Base-by-base conservation (phyloP, 2,888 invertebrate species). In the Leucophenga maculata region DNA sequence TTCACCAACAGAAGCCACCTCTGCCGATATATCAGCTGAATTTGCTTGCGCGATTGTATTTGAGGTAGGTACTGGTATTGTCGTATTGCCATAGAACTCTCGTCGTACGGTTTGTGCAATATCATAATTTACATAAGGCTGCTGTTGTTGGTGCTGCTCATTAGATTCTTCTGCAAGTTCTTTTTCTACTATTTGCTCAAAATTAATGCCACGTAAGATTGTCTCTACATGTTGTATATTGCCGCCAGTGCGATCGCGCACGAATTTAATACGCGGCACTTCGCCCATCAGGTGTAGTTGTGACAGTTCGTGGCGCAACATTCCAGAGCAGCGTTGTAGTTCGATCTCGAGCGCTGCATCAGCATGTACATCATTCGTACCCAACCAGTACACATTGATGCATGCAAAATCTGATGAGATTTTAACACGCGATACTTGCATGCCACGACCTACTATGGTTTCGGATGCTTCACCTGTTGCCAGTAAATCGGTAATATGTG, bases 401-500 rank as follows among this genome's bases (percentile, higher is more conserved):
- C 89, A 86, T 22, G 91, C 89, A 77, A 93, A 93, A 86, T 95
- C 93, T 59, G 91, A 88, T 0, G 92, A 89, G 3, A 95, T 90
- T 86, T 91, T 91, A 72, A 93, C 93, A 81, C 91, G 91, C n/a
- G 93, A 92, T 73, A 95, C 91, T 89, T 95, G 94, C 65, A 87
- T 90, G 11, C 93, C 92, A 75, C 90, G 90, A 9, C 93, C 93
- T 14, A 92, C 77, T 72, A 95, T 88, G 65, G 91, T 88, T 64
- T 90, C 88, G 1, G 93, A 89, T 39, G 91, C 89, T 77, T 93
- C 92, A 1, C 94, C 94, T 0, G 93, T 93, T 1, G 94, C 92
- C 91, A 96, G 91, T 44, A 94, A 87, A 85, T 95, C 95, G 0
- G 94, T 94, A 9, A 96, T 92, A 71, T 94, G 90, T 78, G 92